phyloP scores from a whole-genome alignment of 2,888 invertebrate species.

The Baccha elongata region DNA sequence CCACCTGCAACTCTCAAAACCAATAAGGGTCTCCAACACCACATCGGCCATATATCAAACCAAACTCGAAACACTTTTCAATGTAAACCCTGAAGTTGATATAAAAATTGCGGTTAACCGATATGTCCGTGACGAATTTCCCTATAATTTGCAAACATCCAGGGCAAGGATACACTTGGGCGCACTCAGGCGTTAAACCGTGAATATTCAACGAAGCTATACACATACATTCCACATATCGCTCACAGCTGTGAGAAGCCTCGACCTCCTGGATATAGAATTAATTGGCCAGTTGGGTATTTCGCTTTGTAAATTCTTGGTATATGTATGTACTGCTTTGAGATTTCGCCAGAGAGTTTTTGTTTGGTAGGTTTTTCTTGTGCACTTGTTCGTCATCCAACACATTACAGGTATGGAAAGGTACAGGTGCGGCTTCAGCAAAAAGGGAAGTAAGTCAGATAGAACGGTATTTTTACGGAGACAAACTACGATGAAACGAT shows the following conservation, averaged over 20 bases:
- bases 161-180: slow-evolving; percentile 66
- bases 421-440: slow-evolving; percentile 5
- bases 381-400: slow-evolving; percentile 20
- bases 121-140: slow-evolving; percentile 72
- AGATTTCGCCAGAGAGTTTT: slow-evolving; percentile 11
- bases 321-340: background rate
- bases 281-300: slow-evolving; percentile 16
- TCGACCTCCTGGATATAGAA: background rate
- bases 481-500: slow-evolving; percentile 7
- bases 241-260: slow-evolving; percentile 35
- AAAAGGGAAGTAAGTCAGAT: slow-evolving; percentile 27
- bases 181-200: slow-evolving; percentile 63
- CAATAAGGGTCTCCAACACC: background rate
- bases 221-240: slow-evolving; percentile 59
- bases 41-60: slow-evolving; percentile 5
- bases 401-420: background rate
- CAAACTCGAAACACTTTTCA: background rate
- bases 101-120: slow-evolving; percentile 69
- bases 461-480: slow-evolving; percentile 24
- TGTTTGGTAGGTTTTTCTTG: slow-evolving; percentile 2
- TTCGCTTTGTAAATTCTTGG: slow-evolving; percentile 4
- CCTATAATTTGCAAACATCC: slow-evolving; percentile 66
- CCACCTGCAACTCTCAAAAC: slow-evolving; percentile 10
- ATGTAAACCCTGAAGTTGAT: slow-evolving; percentile 27
- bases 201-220: slow-evolving; percentile 46